A percentile compares a stretch with the other conserved stretches of the same genome.
These are phyloP conservation scores for Pteropus rufus DNA, from an alignment of 2,797 vertebrate species.

Conservation along the genomic window DNA sequence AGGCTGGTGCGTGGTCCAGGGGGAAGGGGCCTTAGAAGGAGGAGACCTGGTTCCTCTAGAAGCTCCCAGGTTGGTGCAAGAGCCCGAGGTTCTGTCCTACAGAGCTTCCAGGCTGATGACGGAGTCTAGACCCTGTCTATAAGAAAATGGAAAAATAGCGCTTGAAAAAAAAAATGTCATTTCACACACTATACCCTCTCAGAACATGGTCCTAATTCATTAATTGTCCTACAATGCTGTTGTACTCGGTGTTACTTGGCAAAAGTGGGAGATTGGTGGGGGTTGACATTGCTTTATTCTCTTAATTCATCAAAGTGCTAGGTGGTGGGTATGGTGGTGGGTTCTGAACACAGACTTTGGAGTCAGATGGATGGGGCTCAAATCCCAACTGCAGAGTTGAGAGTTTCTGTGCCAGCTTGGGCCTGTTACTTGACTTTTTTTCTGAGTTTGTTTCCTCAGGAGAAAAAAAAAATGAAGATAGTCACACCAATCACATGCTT, in stretches of 20 bases:
- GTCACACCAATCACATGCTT: background rate
- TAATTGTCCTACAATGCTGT: background rate
- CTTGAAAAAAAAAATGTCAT: background rate
- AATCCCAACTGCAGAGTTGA: background rate
- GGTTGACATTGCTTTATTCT: background rate
- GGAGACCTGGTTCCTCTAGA: background rate
- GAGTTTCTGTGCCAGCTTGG: background rate
- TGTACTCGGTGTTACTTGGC: background rate
- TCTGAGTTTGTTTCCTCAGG: background rate
- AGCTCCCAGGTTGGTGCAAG: background rate
- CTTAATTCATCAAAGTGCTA: background rate
- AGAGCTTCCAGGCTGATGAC: background rate
- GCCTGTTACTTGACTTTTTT: background rate
- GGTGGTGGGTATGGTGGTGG: background rate
- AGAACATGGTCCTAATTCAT: background rate
- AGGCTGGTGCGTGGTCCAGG: background rate
- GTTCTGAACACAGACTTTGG: background rate
- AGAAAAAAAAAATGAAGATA: background rate
- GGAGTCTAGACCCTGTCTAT: background rate
- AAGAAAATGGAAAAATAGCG: background rate
- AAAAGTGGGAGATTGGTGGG: background rate
- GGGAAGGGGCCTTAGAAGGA: background rate
- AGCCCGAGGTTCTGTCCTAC: background rate
- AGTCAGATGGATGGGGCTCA: background rate
- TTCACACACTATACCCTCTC: background rate